Evolutionary conservation across 2,888 invertebrate species (phyloP).

Genomic region (Caenorhabditis imperialis): DNA sequence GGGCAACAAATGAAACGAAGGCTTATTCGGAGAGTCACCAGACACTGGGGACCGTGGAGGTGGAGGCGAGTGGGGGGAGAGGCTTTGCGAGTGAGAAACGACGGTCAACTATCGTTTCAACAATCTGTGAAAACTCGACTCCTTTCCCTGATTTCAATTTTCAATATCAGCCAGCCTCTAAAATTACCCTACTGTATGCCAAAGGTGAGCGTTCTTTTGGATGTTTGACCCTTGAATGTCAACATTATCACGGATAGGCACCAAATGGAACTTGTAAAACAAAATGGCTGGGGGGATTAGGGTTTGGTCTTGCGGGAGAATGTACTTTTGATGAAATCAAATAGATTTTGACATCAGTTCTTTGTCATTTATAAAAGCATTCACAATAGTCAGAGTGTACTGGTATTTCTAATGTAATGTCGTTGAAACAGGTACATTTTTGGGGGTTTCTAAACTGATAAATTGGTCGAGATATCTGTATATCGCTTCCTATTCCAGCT

Average conservation of each 20-base stretch:
- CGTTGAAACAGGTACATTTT: too few relatives aligned
- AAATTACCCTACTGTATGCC: slow-evolving; percentile 24
- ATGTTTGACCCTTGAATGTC: slow-evolving; percentile 41
- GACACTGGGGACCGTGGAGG: slow-evolving; percentile 39
- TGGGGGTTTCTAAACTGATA: too few relatives aligned
- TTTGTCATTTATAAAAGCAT: too few relatives aligned
- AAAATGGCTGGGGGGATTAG: slow-evolving; percentile 27
- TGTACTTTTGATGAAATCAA: slow-evolving; percentile 2
- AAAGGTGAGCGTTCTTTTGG: slow-evolving; percentile 35
- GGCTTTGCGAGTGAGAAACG: slow-evolving; percentile 44
- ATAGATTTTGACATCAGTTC: too few relatives aligned
- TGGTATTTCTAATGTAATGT: too few relatives aligned
- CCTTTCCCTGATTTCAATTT: too few relatives aligned
- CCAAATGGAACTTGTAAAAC: slow-evolving; percentile 45
- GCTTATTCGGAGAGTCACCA: slow-evolving; percentile 38
- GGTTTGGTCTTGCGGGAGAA: slow-evolving; percentile 8
- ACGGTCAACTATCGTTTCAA: slow-evolving; percentile 42
- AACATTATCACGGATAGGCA: slow-evolving; percentile 32
- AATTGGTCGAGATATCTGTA: too few relatives aligned
- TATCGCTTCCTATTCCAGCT: slow-evolving; percentile 28
- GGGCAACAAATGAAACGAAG: slow-evolving; percentile 33
- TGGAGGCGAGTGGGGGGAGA: slow-evolving; percentile 12
- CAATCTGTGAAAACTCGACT: too few relatives aligned
- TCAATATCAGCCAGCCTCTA: too few relatives aligned
- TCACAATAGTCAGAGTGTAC: too few relatives aligned